These are phyloP conservation scores for Myrmecophaga tridactyla DNA, from an alignment of 2,113 vertebrate species.

Conservation along the genomic window DNA sequence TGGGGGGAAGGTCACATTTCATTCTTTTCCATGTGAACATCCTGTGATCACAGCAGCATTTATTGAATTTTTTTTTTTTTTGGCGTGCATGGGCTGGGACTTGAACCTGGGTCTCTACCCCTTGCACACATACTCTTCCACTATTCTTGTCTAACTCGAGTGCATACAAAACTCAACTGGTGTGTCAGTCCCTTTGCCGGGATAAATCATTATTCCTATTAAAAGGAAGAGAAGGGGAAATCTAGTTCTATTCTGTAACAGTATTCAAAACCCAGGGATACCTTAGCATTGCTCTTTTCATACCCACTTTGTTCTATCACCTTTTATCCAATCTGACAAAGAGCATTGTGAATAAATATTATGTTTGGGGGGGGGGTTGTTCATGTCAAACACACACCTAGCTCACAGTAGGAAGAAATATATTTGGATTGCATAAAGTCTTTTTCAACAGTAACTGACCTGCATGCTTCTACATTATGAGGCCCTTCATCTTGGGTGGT, in stretches of 20 bases:
- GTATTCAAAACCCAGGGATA: background rate
- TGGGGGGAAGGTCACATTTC: no score
- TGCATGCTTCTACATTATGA: conserved; percentile 92
- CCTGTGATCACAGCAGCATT: no score
- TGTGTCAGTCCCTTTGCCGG: background rate
- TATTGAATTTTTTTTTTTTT: no score
- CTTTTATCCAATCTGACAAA: background rate
- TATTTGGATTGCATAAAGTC: background rate
- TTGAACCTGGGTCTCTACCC: no score
- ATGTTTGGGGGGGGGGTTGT: background rate
- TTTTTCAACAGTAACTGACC: conserved; percentile 87
- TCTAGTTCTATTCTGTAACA: background rate
- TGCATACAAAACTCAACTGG: background rate
- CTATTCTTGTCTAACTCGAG: background rate
- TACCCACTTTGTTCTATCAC: background rate
- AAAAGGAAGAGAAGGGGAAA: background rate
- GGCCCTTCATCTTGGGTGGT: conserved; percentile 82
- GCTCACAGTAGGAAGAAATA: background rate
- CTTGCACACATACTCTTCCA: background rate
- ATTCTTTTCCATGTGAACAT: no score
- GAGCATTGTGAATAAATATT: background rate
- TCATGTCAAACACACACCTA: background rate
- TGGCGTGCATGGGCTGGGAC: no score
- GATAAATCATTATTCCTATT: background rate
- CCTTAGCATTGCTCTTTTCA: background rate